Evolutionary conservation across 1,140 invertebrate species (phyloP).

Genomic region (Adelges cooleyi): DNA sequence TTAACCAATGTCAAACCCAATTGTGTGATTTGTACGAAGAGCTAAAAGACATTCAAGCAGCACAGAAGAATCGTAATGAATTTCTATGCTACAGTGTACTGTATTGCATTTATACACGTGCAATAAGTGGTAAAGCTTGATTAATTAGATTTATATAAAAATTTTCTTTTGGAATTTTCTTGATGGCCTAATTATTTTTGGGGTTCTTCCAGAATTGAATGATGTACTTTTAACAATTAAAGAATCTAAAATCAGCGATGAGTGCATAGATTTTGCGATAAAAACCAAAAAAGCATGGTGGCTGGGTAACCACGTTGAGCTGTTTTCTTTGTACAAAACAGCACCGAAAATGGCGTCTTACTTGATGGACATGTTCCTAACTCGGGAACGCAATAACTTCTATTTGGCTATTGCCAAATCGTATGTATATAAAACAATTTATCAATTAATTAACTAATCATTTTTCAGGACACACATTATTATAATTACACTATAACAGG

Average conservation of each 20-base stretch:
- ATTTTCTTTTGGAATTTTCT: neutral
- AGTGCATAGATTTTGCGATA: neutral
- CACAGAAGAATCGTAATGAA: constrained; percentile 55
- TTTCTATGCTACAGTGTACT: constrained; percentile 92
- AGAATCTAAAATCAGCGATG: neutral
- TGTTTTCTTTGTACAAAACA: constrained; percentile 52
- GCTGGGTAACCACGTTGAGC: constrained; percentile 4
- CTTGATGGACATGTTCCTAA: constrained; percentile 94
- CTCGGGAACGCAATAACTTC: constrained; percentile 42
- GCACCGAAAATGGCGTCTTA: constrained; percentile 92
- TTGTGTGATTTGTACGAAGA: constrained; percentile 82
- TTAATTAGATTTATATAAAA: neutral
- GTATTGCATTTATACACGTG: constrained; percentile 95
- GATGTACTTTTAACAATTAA: neutral
- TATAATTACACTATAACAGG: too few relatives aligned
- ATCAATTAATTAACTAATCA: constrained; percentile 13
- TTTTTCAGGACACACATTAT: constrained; percentile 20
- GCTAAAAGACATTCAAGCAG: constrained; percentile 46
- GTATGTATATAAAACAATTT: constrained; percentile 13
- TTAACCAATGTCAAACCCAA: constrained; percentile 98
- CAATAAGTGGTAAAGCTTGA: constrained; percentile 69
- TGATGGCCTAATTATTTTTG: neutral
- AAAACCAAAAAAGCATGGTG: constrained; percentile 11
- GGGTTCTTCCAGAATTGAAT: neutral
- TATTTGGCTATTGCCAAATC: constrained; percentile 21